Base-by-base conservation (phyloP, 2,797 vertebrate species). In the Coregonus ussuriensis region DNA sequence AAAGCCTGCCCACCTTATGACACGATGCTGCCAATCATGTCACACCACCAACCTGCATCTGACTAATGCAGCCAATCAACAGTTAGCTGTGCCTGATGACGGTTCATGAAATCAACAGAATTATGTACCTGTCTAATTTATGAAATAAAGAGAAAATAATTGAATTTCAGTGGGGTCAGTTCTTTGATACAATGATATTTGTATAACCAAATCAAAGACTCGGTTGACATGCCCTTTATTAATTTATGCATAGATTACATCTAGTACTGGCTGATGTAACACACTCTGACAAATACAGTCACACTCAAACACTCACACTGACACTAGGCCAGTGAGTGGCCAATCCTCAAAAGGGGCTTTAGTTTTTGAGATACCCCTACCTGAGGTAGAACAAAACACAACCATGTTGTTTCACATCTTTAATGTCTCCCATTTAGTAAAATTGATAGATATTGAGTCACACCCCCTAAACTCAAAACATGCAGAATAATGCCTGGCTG, bases 71-170 rank as follows among this genome's bases (percentile, higher is more conserved):
- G 87, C 89, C 87, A 91, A 89, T 88, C 87, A 88, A 72, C 81
- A 79, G 78, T 71, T 56, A 53, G 59, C 67, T 80, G 66, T 74
- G 63, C 74, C 47, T 65, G 15, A 62, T 47, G 66, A 41, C 41
- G 5, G 62, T 65, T 37, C 31, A 9, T 74, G 37, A 72, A 76
- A 77, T 74, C 13, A 25, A 72, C 16, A 63, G n/a, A 78, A 77
- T 72, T 31, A 21, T 85, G 76, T 85, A 87, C 77, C 82, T 86
- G 82, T 89, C 75, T 89, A 84, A 91, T 91, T 84, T 66, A 83
- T 88, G 21, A 79, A 94, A 86, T 89, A 94, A 94, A 93, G 81
- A 86, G 35, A 76, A 89, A 77, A 82, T 84, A 75, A 80, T 31
- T 85, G 29, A 80, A 66, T 79, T 75, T 76, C 29, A 81, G 72